Percentiles rank a stretch among this genome's conserved stretches.
These are phyloP conservation scores for Corythucha ciliata DNA, from an alignment of 2,888 invertebrate genomes.

Conservation along the genomic window DNA sequence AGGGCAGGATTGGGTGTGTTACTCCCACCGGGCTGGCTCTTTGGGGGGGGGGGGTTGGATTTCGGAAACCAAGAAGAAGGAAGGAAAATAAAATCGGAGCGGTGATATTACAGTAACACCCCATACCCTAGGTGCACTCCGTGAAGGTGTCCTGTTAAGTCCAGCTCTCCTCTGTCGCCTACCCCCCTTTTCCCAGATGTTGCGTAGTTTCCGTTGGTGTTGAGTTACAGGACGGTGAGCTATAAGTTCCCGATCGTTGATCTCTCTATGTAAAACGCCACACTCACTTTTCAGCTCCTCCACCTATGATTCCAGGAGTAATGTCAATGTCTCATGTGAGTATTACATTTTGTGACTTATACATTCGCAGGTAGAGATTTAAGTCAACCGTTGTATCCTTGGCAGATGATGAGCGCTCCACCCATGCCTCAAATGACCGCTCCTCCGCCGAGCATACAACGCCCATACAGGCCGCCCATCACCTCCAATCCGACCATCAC, in stretches of 20 bases:
- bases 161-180: too few relatives aligned
- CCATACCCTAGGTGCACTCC: too few relatives aligned
- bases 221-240: constrained; percentile 38
- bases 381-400: constrained; percentile 24
- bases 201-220: background rate
- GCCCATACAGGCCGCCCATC: constrained; percentile 33
- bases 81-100: too few relatives aligned
- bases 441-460: constrained; percentile 32
- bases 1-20: too few relatives aligned
- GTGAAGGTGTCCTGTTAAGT: too few relatives aligned
- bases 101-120: too few relatives aligned
- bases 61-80: too few relatives aligned
- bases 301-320: constrained; percentile 58
- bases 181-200: constrained; percentile 16
- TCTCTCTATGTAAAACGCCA: too few relatives aligned
- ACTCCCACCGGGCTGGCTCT: too few relatives aligned
- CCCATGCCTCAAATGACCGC: constrained; percentile 42
- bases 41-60: too few relatives aligned
- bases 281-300: constrained; percentile 49
- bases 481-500: constrained; percentile 16
- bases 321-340: constrained; percentile 69
- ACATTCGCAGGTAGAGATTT: background rate
- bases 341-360: constrained; percentile 33
- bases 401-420: constrained; percentile 50
- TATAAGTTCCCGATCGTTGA: too few relatives aligned